phyloP scores from a whole-genome alignment of 2,113 vertebrate genomes.

The Anseranas semipalmata region DNA sequence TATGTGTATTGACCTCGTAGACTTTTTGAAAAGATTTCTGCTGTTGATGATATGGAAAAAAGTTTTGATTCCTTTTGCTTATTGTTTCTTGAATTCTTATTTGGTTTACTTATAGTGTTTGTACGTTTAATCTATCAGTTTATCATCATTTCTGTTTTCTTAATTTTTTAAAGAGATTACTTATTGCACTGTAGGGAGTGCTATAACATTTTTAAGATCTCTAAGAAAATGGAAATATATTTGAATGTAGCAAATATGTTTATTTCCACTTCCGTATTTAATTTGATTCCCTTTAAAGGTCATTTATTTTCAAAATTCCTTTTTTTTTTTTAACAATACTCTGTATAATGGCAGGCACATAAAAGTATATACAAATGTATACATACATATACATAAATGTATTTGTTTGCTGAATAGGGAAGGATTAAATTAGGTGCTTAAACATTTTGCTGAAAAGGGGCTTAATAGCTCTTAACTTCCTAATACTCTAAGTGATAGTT shows the following conservation, averaged over 20 bases:
- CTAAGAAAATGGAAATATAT: not conserved
- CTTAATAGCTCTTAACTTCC: not conserved
- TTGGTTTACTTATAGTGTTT: not conserved
- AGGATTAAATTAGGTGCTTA: constrained; percentile 11
- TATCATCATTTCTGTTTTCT: not conserved
- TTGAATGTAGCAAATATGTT: not conserved
- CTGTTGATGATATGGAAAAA: not conserved
- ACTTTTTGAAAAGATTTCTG: not conserved
- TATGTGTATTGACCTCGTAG: not conserved
- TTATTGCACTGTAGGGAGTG: not conserved
- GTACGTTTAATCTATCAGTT: not conserved
- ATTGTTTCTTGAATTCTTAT: not conserved
- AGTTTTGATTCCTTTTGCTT: not conserved
- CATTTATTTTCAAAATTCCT: not conserved
- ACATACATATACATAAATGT: too few species aligned
- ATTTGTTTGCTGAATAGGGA: not conserved
- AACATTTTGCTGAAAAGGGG: not conserved
- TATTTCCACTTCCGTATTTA: not conserved
- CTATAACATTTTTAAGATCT: not conserved
- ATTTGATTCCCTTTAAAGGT: not conserved
- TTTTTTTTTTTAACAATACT: not conserved
- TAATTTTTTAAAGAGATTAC: not conserved
- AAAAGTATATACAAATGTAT: too few species aligned
- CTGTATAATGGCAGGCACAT: not conserved
- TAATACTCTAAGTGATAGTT: not conserved